phyloP scores from a whole-genome alignment of 2,113 vertebrate genomes.

The Melanerpes aurifrons region DNA sequence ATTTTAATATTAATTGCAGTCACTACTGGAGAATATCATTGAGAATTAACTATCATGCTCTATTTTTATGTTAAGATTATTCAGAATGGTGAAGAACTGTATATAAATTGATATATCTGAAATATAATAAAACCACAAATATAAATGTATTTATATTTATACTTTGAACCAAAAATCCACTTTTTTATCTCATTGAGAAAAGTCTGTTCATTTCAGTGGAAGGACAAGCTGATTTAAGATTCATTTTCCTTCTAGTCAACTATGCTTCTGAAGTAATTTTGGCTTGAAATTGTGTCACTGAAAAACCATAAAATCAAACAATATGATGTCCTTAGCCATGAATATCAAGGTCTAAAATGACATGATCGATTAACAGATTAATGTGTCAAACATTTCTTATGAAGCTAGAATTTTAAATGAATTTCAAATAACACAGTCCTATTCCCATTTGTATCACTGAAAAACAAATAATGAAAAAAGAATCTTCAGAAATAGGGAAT shows the following conservation, averaged over 20 bases:
- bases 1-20: conserved; percentile 75
- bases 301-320: background rate
- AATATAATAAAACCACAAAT: background rate
- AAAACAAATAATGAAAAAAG: background rate
- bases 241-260: background rate
- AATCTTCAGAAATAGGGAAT: background rate
- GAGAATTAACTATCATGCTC: conserved; percentile 39
- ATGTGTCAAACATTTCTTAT: background rate
- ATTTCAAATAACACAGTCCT: background rate
- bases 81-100: background rate
- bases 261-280: background rate
- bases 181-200: background rate
- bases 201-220: background rate
- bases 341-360: background rate
- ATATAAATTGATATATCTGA: background rate
- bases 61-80: background rate
- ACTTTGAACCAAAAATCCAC: background rate
- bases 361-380: background rate
- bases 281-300: background rate
- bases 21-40: conserved; percentile 15
- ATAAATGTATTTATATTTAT: background rate
- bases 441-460: background rate
- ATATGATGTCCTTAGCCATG: background rate
- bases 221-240: background rate
- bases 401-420: background rate